Base-by-base conservation (phyloP, 2,797 vertebrate genomes). In the Betta splendens region DNA sequence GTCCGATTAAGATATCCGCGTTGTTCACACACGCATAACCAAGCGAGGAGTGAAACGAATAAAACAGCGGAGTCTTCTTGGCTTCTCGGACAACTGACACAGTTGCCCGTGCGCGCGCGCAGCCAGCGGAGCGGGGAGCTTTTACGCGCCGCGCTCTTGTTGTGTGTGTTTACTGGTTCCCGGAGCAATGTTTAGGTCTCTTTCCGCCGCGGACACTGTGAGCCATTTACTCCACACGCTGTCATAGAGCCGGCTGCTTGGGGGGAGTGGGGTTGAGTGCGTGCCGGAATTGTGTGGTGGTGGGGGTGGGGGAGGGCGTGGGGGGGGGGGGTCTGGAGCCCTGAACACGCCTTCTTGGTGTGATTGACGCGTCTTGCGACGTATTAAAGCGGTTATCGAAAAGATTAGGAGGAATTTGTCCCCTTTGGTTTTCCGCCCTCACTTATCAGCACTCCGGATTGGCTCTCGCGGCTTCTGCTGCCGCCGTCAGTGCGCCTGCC, bases 1-100 rank as follows among this genome's bases (percentile, higher is more conserved):
- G 84, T 92, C 90, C 89, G 82, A 53, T 77, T 56, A 49, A 80
- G 73, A 81, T 82, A 89, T 90, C 87, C 87, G 40, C 46, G 64
- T 58, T 66, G 69, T 48, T 69, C 29, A 22, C 33, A 17, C 42
- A 35, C 59, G 16, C 29, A 50, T 8, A 31, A 40, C 52, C 15
- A 44, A 59, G 10, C 42, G 29, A 52, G n/a, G n/a, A n/a, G n/a
- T n/a, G n/a, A n/a, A n/a, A n/a, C n/a, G n/a, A 16, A 39, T n/a
- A 46, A 23, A 13, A 5, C 43, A 58, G 35, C 50, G 21, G 50
- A 38, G 28, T 75, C 78, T 67, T 74, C 69, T 60, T 45, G 63
- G 35, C 17, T 11, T 60, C 35, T 65, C 54, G 40, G 61, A 56
- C 17, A 22, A 13, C 46, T 56, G 72, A 59, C 71, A 49, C 74